Base-by-base conservation (phyloP, 1,140 invertebrate genomes). In the Thrips palmi region DNA sequence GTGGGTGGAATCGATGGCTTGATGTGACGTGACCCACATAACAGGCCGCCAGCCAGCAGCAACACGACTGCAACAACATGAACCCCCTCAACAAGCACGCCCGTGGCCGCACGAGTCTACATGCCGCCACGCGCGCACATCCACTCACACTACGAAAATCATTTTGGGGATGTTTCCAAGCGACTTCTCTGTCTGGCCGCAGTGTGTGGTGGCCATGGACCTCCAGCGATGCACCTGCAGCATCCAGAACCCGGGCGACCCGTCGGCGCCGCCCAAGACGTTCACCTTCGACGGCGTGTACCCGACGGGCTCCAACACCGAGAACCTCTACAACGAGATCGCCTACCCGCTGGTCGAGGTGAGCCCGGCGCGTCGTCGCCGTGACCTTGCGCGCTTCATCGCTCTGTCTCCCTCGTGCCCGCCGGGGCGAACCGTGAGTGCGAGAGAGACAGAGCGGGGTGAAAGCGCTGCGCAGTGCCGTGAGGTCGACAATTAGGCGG, bases 151-250 rank as follows among this genome's bases (percentile, higher is more conserved):
- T 14, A 2, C 3, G 25, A 25, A 25, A 25, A 25, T 7, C 24
- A 21, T 25, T 37, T 15, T 24, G 21, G 23, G 14, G 18, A 37
- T 20, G 18, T 11, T 18, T 23, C 23, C 4, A 24, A 15, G 7
- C 11, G 12, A n/a, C n/a, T n/a, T n/a, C 25, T 44, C 30, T 35
- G 31, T 42, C 12, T 23, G 58, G 49, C 52, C 57, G 5, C 54
- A 88, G 75, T 67, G 64, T 51, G 73, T 84, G 21, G 64, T 92
- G 12, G 64, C 64, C 35, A 83, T 87, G 60, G 74, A 80, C 41
- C 40, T 54, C 10, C 52, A 53, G 10, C 52, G 57, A 39, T 70
- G 62, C 20, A 59, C 64, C 34, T 72, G 70, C 50, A 58, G 58
- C 21, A 62, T 78, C 12, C 53, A 57, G 22, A 70, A 74, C 49